Percentiles rank a stretch among this genome's conserved stretches.
These are phyloP conservation scores for Napeogenes sylphis DNA, from an alignment of 2,888 invertebrate genomes.

Conservation along the genomic window DNA sequence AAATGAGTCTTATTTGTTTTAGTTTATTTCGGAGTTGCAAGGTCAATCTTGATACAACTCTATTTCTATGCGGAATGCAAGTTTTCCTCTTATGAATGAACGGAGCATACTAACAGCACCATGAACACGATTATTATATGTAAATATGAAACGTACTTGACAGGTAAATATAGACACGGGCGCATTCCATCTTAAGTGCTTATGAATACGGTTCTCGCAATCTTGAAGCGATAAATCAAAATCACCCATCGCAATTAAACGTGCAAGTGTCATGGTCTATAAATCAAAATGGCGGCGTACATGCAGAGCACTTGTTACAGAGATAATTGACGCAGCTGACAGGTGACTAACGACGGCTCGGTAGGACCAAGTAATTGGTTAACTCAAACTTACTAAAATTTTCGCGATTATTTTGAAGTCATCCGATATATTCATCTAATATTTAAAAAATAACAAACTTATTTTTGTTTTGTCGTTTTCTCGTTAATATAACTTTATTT, in stretches of 20 bases:
- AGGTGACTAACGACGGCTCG: slow-evolving; percentile 11
- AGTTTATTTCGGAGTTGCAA: too few species aligned
- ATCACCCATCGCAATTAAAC: slow-evolving; percentile 35
- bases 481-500: too few species aligned
- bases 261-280: slow-evolving; percentile 29
- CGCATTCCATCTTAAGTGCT: not conserved
- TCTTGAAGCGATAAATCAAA: slow-evolving; percentile 31
- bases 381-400: not conserved
- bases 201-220: slow-evolving; percentile 25
- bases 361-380: not conserved
- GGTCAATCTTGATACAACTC: too few species aligned
- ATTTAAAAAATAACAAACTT: too few species aligned
- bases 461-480: too few species aligned
- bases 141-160: not conserved
- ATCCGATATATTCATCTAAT: too few species aligned
- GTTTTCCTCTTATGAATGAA: too few species aligned
- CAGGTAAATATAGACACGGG: not conserved
- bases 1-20: too few species aligned
- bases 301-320: slow-evolving; percentile 21
- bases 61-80: too few species aligned
- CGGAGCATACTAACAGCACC: too few species aligned
- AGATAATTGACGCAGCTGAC: slow-evolving; percentile 23
- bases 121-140: not conserved
- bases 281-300: slow-evolving; percentile 31
- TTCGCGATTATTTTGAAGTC: too few species aligned